These are phyloP conservation scores for Drosophila yooni DNA, from an alignment of 2,888 invertebrate genomes.

Conservation along the genomic window DNA sequence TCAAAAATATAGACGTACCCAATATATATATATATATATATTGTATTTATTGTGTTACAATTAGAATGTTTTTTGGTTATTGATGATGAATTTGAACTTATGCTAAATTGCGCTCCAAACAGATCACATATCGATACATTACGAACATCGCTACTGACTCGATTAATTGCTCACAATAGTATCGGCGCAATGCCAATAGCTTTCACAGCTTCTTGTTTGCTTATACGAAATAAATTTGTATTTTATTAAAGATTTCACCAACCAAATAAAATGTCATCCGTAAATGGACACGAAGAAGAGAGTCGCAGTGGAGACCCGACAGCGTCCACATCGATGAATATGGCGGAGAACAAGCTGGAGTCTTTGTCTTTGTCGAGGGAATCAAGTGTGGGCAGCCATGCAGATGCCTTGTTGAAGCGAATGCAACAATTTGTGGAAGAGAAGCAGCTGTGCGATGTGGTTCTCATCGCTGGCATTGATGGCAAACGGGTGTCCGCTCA, in stretches of 20 bases:
- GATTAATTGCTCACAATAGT: not conserved
- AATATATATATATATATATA: no score
- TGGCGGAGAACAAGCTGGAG: no score
- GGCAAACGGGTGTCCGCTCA: conserved; percentile 89
- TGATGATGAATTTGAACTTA: no score
- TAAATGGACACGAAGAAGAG: not conserved
- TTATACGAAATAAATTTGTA: not conserved
- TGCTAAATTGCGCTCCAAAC: no score
- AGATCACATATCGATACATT: not conserved
- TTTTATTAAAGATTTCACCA: not conserved
- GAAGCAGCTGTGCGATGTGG: not conserved
- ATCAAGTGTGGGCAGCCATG: not conserved
- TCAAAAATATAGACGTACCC: no score
- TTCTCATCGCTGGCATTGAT: not conserved
- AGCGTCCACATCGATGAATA: no score
- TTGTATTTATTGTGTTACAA: no score
- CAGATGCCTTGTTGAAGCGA: not conserved
- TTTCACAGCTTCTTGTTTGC: not conserved
- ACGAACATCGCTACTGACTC: not conserved
- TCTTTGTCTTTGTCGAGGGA: not conserved
- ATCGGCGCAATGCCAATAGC: not conserved
- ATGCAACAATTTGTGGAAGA: not conserved
- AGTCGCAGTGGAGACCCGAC: not conserved
- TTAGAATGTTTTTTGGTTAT: no score
- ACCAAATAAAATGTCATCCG: not conserved